Evolutionary conservation across 2,888 invertebrate species (phyloP).

Genomic region (Sisyra terminalis): DNA sequence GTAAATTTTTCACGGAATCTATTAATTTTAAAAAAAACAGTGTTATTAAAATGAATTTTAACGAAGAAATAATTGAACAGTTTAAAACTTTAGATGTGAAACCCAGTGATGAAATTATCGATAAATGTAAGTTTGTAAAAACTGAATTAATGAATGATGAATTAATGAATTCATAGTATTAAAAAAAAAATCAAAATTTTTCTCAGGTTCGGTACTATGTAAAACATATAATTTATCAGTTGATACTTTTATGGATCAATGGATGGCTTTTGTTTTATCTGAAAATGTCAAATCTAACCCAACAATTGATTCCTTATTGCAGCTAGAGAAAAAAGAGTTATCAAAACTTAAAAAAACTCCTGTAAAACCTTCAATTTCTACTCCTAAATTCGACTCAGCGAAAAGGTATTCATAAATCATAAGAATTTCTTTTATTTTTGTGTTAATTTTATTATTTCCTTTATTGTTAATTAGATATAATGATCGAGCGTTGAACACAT

Average conservation of each 20-base stretch:
- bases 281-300: conserved; percentile 32
- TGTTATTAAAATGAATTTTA: not conserved
- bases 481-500: conserved; percentile 18
- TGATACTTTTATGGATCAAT: conserved; percentile 56
- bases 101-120: conserved; percentile 1
- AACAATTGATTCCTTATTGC: conserved; percentile 34
- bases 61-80: conserved; percentile 2
- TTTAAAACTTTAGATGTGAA: conserved; percentile 1
- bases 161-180: not conserved
- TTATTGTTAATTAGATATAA: not conserved
- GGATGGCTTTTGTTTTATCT: conserved; percentile 61
- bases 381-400: not conserved
- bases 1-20: not conserved
- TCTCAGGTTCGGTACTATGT: conserved; percentile 43
- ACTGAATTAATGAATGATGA: too few relatives aligned
- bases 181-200: conserved; percentile 10
- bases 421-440: not conserved
- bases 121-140: conserved; percentile 2
- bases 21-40: too few relatives aligned
- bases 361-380: not conserved
- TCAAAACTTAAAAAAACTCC: conserved; percentile 19
- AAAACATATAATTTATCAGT: conserved; percentile 42
- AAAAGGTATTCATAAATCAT: conserved; percentile 3
- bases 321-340: conserved; percentile 50
- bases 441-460: too few relatives aligned